These are phyloP conservation scores for Pseudoatta argentina DNA, from an alignment of 1,140 invertebrate genomes.

Conservation along the genomic window DNA sequence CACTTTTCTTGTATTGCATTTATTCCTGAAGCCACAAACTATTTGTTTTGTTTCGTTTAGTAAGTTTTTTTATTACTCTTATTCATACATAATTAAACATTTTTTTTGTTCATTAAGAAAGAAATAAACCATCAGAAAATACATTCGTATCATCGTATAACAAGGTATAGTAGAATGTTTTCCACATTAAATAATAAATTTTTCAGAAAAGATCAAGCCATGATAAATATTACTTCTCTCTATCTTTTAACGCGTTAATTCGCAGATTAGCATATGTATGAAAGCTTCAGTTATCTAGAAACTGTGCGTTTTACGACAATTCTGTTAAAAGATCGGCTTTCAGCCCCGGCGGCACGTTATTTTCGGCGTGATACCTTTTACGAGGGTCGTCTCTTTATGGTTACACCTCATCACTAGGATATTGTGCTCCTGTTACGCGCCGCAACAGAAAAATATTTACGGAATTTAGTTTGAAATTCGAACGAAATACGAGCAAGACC, in stretches of 20 bases:
- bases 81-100: background rate
- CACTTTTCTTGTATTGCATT: too few relatives aligned
- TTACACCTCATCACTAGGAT: conserved; percentile 51
- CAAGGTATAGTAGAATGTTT: background rate
- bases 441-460: background rate
- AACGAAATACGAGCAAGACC: background rate
- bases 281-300: conserved; percentile 50
- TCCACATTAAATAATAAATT: conserved; percentile 49
- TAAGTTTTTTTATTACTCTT: background rate
- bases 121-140: background rate
- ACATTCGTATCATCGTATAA: background rate
- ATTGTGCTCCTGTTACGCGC: conserved; percentile 43
- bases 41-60: too few relatives aligned
- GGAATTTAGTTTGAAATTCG: background rate
- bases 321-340: conserved; percentile 35
- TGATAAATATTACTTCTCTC: conserved; percentile 37
- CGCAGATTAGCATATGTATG: conserved; percentile 42
- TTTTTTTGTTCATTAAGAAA: background rate
- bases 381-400: conserved; percentile 49
- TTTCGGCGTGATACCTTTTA: conserved; percentile 57
- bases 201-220: conserved; percentile 15
- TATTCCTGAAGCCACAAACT: too few relatives aligned
- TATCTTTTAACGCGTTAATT: conserved; percentile 18
- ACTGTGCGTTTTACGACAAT: conserved; percentile 42
- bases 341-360: conserved; percentile 29